phyloP scores from a whole-genome alignment of 2,113 vertebrate genomes.

The Cricetomys ansorgei region DNA sequence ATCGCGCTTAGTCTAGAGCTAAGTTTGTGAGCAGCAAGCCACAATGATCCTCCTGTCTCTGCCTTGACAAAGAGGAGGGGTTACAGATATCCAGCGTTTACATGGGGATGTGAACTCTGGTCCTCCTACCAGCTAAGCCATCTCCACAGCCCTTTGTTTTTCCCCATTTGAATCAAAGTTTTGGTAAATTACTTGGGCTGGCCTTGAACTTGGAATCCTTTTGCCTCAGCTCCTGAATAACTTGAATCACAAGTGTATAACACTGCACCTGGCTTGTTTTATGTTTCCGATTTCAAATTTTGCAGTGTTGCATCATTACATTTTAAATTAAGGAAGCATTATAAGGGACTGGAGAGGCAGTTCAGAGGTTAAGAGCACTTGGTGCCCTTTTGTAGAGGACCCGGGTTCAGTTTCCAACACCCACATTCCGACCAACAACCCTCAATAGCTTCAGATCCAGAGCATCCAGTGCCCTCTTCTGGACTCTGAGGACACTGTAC shows the following conservation, averaged over 20 bases:
- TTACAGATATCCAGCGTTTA: not conserved
- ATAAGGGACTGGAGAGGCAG: not conserved
- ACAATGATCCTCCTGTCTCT: not conserved
- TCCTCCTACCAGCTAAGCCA: not conserved
- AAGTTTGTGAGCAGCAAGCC: not conserved
- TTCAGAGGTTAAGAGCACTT: not conserved
- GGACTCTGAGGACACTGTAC: not conserved
- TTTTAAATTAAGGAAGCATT: not conserved
- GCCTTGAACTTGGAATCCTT: not conserved
- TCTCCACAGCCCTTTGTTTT: not conserved
- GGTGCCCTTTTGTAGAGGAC: not conserved
- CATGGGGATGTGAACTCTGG: not conserved
- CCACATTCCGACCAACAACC: not conserved
- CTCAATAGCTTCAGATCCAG: not conserved
- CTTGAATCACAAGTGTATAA: not conserved
- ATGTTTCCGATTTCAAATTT: not conserved
- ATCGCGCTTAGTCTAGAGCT: not conserved
- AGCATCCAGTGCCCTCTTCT: not conserved
- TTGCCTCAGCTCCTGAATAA: not conserved
- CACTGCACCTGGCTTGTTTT: not conserved
- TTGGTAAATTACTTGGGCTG: not conserved
- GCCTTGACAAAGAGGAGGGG: not conserved
- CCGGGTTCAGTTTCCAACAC: not conserved
- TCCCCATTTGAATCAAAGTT: not conserved
- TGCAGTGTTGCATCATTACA: not conserved